These are phyloP conservation scores for Melinaea marsaeus DNA, from an alignment of 2,888 invertebrate species.

Conservation along the genomic window DNA sequence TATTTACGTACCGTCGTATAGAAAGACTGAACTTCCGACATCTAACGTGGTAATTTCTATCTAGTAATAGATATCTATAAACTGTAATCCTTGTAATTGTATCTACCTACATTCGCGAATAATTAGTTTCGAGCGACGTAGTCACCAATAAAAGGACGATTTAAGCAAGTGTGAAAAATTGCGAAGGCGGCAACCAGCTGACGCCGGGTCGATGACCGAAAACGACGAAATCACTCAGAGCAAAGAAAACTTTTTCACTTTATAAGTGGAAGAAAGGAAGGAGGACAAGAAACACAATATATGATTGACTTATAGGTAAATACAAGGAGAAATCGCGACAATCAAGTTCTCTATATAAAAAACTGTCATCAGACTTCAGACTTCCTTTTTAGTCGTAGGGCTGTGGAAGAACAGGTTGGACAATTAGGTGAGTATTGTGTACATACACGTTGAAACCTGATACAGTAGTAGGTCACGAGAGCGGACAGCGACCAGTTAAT, in stretches of 20 bases:
- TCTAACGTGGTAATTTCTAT: too few relatives aligned
- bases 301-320: background rate
- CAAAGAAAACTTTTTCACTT: background rate
- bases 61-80: too few relatives aligned
- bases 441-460: background rate
- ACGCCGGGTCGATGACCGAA: conserved; percentile 7
- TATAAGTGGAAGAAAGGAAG: too few relatives aligned
- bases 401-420: background rate
- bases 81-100: too few relatives aligned
- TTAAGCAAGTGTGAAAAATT: conserved; percentile 20
- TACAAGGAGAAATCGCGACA: background rate
- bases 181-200: conserved; percentile 16
- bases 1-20: too few relatives aligned
- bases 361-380: too few relatives aligned
- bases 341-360: background rate
- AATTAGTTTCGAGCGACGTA: conserved; percentile 5
- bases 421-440: background rate
- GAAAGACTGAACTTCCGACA: too few relatives aligned
- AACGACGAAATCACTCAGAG: conserved; percentile 9
- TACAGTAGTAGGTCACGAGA: conserved; percentile 1
- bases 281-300: too few relatives aligned
- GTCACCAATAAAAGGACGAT: conserved; percentile 16
- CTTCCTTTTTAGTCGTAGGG: background rate
- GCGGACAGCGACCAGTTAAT: background rate
- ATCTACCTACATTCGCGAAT: too few relatives aligned